phyloP scores from a whole-genome alignment of 2,888 invertebrate genomes.

The Notodonta dromedarius region DNA sequence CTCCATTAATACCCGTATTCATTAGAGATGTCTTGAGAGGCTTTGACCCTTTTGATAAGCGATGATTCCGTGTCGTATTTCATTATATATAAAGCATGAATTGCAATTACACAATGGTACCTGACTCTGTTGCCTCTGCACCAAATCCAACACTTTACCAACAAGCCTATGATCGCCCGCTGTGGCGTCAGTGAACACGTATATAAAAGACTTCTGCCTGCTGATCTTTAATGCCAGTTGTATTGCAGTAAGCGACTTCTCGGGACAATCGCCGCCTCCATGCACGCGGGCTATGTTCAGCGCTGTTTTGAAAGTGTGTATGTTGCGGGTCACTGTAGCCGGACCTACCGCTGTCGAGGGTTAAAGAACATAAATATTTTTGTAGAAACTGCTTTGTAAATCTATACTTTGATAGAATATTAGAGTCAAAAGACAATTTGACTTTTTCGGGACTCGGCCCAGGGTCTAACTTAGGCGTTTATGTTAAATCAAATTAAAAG shows the following conservation, averaged over 20 bases:
- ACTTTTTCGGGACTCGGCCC: too few relatives aligned
- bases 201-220: slow-evolving; percentile 87
- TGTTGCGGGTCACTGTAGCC: slow-evolving; percentile 85
- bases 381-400: too few relatives aligned
- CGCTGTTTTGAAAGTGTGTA: slow-evolving; percentile 83
- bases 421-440: too few relatives aligned
- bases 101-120: slow-evolving; percentile 55
- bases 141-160: slow-evolving; percentile 85
- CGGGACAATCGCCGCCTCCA: slow-evolving; percentile 91
- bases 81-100: neutral
- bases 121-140: slow-evolving; percentile 89
- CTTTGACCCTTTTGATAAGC: too few relatives aligned
- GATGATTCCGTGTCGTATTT: too few relatives aligned
- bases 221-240: slow-evolving; percentile 86
- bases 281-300: slow-evolving; percentile 83
- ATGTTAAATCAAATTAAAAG: too few relatives aligned
- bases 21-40: too few relatives aligned
- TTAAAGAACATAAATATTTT: too few relatives aligned
- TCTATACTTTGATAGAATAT: too few relatives aligned
- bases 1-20: too few relatives aligned
- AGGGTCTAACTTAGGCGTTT: too few relatives aligned
- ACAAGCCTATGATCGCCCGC: slow-evolving; percentile 87
- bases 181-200: slow-evolving; percentile 91
- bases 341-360: slow-evolving; percentile 84
- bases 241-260: slow-evolving; percentile 88